phyloP scores from a whole-genome alignment of 2,797 vertebrate species.

The Channallabes apus region DNA sequence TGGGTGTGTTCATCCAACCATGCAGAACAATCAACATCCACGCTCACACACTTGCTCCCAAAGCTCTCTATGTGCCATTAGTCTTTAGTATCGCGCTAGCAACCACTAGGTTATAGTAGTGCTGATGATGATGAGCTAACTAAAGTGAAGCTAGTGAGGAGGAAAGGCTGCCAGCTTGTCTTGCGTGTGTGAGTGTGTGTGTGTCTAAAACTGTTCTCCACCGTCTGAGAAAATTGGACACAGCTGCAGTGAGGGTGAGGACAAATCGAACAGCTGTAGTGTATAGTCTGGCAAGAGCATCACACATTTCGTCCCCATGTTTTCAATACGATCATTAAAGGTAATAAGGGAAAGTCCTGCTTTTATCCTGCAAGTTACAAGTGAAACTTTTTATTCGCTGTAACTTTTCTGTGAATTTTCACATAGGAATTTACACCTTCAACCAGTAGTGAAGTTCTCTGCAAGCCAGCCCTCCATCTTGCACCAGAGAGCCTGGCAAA shows the following conservation, averaged over 20 bases:
- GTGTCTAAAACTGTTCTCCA: conserved; percentile 11
- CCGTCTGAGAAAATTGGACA: conserved; percentile 1
- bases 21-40: conserved; percentile 27
- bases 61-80: conserved; percentile 8
- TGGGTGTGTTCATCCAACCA: conserved; percentile 22
- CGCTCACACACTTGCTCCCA: conserved; percentile 29
- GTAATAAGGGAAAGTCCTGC: neutral
- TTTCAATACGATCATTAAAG: neutral
- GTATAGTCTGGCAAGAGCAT: neutral
- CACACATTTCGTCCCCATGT: neutral
- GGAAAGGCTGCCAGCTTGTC: conserved; percentile 9
- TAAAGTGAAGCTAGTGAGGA: conserved; percentile 20
- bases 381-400: neutral
- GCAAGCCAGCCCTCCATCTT: neutral
- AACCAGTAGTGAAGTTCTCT: neutral
- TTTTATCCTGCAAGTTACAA: neutral
- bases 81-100: conserved; percentile 21
- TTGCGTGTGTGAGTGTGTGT: neutral
- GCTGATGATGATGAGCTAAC: neutral
- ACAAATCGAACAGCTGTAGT: neutral
- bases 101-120: neutral
- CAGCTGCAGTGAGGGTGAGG: conserved; percentile 7
- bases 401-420: neutral
- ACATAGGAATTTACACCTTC: neutral
- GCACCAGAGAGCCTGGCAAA: neutral